Evolutionary conservation across 2,797 vertebrate species (phyloP), one percentile per base, ranked within the genome.

Genomic region (Chromobotia macracanthus): DNA sequence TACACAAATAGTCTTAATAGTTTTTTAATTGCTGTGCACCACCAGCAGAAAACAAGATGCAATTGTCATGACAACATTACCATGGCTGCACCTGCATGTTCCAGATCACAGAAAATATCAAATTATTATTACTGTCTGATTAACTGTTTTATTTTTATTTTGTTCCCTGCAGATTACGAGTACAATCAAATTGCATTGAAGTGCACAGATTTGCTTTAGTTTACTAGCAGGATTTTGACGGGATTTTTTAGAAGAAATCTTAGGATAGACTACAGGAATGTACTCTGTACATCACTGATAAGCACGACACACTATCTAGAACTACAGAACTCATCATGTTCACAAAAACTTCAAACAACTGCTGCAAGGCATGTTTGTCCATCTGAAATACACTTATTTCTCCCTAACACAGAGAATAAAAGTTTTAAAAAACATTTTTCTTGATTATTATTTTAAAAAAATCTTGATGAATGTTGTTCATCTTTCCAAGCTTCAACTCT

Each of bases 111-210:
- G 13, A 19, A 25, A 10, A 44, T 44, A 11, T 3, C 16, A 58
- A 58, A 58, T 31, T 61, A n/a, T n/a, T 53, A 53, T 53, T n/a
- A 61, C 16, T 31, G 58, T 61, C 9, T 61, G 58, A 31, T 31
- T 28, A 61, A 61, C 15, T 16, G 13, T 31, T 16, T 60, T 25
- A 5, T 28, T 60, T 60, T 60, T 60, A 13, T 28, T 25, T 60
- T 5, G 21, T 58, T 25, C 53, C 11, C 11, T 31, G 31, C 31
- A 31, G n/a, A 21, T 7, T 13, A 31, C 16, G 25, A 16, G 8
- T 31, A 61, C 25, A 31, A 23, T 13, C 28, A 31, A 5, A 61
- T 28, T 31, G 5, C 15, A 58, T 12, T 6, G 25, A 31, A 28
- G 15, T 25, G 2, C 58, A 31, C 1, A 61, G 25, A 61, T 31